Base-by-base conservation (phyloP, 2,797 vertebrate species). In the Cossypha caffra region DNA sequence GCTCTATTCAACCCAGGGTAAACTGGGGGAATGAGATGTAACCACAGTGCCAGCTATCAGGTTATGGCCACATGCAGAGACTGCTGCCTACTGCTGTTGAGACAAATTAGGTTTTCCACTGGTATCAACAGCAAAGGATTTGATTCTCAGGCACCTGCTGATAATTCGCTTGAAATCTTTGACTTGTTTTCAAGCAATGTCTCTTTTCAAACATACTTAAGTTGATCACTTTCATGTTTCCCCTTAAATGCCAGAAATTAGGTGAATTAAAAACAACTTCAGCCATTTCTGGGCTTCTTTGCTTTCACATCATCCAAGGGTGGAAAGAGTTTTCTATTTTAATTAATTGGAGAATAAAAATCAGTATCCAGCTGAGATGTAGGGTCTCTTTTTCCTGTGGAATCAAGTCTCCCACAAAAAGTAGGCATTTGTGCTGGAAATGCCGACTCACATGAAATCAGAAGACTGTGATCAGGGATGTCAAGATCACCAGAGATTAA, bases 401-500 rank as follows among this genome's bases (percentile, higher is more conserved):
- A 94, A 89, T 77, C 57, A 68, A 28, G 52, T 61, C 52, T 76
- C 12, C 57, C 31, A 57, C 15, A 43, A 86, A 91, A 96, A 91
- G 69, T 3, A 93, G 62, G 67, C 0, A 0, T 71, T 92, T 94
- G 57, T 69, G 42, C 81, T 87, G 38, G 50, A 89, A 96, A 77
- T 42, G 45, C 38, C 0, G 0, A 54, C 50, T 58, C 86, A 50
- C 40, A 72, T 14, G 64, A 88, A 92, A 83, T 62, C 66, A 95
- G 89, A 83, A 74, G 72, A 28, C 78, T 68, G 26, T 37, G 84
- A 91, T 94, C 38, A 55, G 84, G 20, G 31, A 77, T 62, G 67
- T 85, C 81, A 64, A 77, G 78, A 82, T 28, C 45, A 79, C 33
- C 51, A 66, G 37, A 94, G 72, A 89, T 94, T 86, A 88, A 94